These are phyloP conservation scores for Oncorhynchus masou DNA, from an alignment of 2,113 vertebrate genomes.

Conservation along the genomic window DNA sequence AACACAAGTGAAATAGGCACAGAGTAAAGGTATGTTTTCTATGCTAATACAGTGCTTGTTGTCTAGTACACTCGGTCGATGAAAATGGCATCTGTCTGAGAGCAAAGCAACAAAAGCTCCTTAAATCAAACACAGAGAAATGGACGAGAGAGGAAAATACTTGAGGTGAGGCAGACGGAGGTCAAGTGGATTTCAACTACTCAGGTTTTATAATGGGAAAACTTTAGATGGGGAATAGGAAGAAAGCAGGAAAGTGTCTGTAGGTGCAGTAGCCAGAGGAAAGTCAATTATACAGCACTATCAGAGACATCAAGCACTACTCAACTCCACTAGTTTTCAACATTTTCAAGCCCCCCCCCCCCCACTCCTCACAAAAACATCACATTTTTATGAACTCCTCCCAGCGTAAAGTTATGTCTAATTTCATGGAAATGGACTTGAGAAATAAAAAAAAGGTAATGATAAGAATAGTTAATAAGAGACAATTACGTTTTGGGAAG, in stretches of 20 bases:
- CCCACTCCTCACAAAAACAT: not conserved
- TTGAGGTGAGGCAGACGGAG: conserved; percentile 27
- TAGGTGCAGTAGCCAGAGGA: not conserved
- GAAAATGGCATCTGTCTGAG: no score
- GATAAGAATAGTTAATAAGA: no score
- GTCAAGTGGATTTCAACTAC: conserved; percentile 61
- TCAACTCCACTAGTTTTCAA: conserved; percentile 16
- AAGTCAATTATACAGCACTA: conserved; percentile 44
- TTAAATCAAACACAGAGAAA: conserved; percentile 18
- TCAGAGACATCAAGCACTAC: conserved; percentile 32
- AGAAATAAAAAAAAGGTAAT: not conserved
- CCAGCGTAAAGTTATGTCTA: no score
- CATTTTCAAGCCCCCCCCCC: not conserved
- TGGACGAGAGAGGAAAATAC: conserved; percentile 26
- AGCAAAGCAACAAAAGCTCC: no score
- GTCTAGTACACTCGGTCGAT: no score
- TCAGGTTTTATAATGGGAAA: conserved; percentile 48
- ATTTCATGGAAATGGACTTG: not conserved
- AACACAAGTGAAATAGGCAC: conserved; percentile 30
- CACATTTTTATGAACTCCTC: not conserved
- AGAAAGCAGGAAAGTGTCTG: not conserved
- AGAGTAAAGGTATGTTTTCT: no score
- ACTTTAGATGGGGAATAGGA: conserved; percentile 32
- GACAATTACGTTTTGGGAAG: no score
- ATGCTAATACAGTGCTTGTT: no score